These are phyloP conservation scores for Cryptocephalus primarius DNA, from an alignment of 2,888 invertebrate genomes.

Conservation along the genomic window DNA sequence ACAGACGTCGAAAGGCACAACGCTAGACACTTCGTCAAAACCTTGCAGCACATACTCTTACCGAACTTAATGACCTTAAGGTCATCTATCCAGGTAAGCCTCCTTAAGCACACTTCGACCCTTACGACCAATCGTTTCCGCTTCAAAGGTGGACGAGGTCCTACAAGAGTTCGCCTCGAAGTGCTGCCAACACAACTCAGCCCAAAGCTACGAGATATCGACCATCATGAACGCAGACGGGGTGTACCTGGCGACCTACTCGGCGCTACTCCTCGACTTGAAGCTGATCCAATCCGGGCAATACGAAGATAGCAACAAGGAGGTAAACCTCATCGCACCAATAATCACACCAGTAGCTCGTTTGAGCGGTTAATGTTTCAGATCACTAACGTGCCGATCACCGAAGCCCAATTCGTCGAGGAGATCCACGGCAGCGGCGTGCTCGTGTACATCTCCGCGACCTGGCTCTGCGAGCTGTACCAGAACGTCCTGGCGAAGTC, in stretches of 20 bases:
- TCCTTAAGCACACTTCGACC: not conserved
- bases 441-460: constrained; percentile 82
- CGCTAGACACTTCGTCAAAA: constrained; percentile 72
- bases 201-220: constrained; percentile 49
- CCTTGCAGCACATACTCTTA: constrained; percentile 59
- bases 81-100: constrained; percentile 63
- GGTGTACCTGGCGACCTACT: constrained; percentile 82
- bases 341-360: not conserved
- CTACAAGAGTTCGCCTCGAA: constrained; percentile 86
- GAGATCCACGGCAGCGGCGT: constrained; percentile 88
- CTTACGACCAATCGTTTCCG: constrained; percentile 1
- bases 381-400: constrained; percentile 42
- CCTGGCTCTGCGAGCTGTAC: constrained; percentile 89
- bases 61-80: constrained; percentile 65
- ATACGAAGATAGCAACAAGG: constrained; percentile 46
- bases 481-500: constrained; percentile 71
- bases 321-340: constrained; percentile 34
- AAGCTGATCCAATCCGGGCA: constrained; percentile 68
- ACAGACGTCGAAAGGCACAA: constrained; percentile 80
- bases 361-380: constrained; percentile 2
- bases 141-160: constrained; percentile 65
- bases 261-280: constrained; percentile 70
- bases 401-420: constrained; percentile 83
- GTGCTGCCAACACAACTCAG: constrained; percentile 74
- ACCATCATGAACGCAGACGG: constrained; percentile 92